A percentile compares a stretch with the other conserved stretches of the same genome.
Evolutionary conservation across 2,113 vertebrate genomes (phyloP).

Genomic region (Typhlomys cinereus): DNA sequence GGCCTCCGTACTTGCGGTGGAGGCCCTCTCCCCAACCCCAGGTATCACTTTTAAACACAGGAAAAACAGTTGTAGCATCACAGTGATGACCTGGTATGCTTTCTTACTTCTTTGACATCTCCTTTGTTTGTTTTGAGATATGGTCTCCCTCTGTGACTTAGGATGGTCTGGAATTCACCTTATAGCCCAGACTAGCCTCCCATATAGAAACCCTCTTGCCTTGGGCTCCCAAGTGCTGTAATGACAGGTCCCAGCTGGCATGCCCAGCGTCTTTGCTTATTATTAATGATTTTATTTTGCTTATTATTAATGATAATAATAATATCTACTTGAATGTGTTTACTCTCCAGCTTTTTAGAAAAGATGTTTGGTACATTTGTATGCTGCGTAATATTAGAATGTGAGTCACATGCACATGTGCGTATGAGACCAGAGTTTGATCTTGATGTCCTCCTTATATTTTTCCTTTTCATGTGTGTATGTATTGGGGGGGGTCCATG

Average conservation of each 20-base stretch:
- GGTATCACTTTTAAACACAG: background rate
- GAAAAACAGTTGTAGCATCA: background rate
- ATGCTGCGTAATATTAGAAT: background rate
- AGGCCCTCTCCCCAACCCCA: background rate
- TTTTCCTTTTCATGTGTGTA: too few species aligned
- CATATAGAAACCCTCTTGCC: background rate
- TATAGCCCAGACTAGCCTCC: too few species aligned
- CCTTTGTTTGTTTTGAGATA: background rate
- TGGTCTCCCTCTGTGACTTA: background rate
- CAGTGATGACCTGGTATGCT: fast-evolving
- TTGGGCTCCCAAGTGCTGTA: background rate
- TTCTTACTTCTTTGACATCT: too few species aligned
- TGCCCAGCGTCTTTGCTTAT: background rate
- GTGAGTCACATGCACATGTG: background rate
- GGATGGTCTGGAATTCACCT: background rate
- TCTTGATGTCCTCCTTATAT: too few species aligned
- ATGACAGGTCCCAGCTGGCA: background rate
- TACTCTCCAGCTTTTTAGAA: background rate
- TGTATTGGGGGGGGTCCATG: too few species aligned
- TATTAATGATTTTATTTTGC: background rate
- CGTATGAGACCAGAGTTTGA: too few species aligned
- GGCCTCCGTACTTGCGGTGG: too few species aligned
- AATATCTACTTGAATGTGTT: background rate
- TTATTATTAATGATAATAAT: background rate
- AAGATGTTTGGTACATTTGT: background rate